These are phyloP conservation scores for Synergus umbraculus DNA, from an alignment of 2,888 invertebrate species.

Conservation along the genomic window DNA sequence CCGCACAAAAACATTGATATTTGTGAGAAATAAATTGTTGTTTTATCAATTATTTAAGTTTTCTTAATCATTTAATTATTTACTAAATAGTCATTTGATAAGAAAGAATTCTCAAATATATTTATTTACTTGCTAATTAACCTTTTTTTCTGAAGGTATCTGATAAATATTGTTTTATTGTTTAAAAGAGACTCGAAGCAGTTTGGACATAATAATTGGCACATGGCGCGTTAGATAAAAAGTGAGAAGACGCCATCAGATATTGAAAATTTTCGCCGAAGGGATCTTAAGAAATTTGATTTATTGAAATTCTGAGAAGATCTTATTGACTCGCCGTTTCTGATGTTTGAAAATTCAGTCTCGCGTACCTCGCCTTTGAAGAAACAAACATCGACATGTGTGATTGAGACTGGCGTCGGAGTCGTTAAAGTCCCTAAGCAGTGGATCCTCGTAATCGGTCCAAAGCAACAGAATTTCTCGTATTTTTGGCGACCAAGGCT, in stretches of 20 bases:
- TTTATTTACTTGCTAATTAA: neutral
- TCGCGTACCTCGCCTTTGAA: conserved; percentile 56
- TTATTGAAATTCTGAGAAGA: conserved; percentile 39
- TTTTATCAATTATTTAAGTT: neutral
- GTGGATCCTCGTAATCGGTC: neutral
- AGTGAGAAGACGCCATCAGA: neutral
- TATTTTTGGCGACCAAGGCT: conserved; percentile 33
- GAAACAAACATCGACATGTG: conserved; percentile 58
- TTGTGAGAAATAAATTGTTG: neutral
- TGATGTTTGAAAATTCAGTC: conserved; percentile 27
- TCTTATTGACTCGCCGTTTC: neutral
- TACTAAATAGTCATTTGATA: neutral
- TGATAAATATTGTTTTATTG: neutral
- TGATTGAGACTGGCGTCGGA: conserved; percentile 51
- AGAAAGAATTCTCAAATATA: no score
- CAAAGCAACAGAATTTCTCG: conserved; percentile 4
- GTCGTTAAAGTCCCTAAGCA: conserved; percentile 52
- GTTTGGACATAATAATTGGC: neutral
- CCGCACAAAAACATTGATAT: neutral
- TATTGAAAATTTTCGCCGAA: conserved; percentile 4
- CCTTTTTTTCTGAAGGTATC: neutral
- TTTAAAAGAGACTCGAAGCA: neutral
- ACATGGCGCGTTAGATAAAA: neutral
- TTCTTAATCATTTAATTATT: neutral
- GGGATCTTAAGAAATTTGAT: conserved; percentile 17